Evolutionary conservation across 1,140 invertebrate species (phyloP).

Genomic region (Drosophila carrolli): DNA sequence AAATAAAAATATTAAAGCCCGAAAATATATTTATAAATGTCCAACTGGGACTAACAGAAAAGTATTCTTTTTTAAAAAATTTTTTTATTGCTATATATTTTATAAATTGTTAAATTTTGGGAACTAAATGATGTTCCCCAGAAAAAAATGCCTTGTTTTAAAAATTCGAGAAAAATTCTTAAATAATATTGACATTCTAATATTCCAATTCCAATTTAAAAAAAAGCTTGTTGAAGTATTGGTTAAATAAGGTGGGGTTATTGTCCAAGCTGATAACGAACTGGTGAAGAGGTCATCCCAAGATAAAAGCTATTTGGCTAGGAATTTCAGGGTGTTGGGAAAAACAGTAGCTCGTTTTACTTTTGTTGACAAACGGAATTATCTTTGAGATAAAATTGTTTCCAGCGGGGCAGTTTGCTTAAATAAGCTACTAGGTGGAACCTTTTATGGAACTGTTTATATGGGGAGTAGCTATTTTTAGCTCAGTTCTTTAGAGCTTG

Average conservation of each 20-base stretch:
- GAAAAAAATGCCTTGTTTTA: too few species aligned
- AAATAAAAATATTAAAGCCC: too few species aligned
- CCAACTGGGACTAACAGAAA: too few species aligned
- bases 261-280: constrained; percentile 27
- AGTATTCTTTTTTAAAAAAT: too few species aligned
- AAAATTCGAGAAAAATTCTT: too few species aligned
- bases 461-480: constrained; percentile 9
- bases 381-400: constrained; percentile 41
- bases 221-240: background rate
- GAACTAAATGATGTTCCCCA: too few species aligned
- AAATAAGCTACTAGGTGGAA: constrained; percentile 4
- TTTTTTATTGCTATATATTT: too few species aligned
- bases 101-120: too few species aligned
- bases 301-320: constrained; percentile 21
- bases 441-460: constrained; percentile 12
- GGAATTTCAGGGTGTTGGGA: background rate
- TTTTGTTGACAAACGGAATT: constrained; percentile 17
- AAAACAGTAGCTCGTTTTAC: constrained; percentile 31
- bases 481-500: too few species aligned
- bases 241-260: constrained; percentile 12
- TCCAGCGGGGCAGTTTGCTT: background rate
- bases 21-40: too few species aligned
- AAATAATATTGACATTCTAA: too few species aligned
- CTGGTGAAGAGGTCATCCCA: constrained; percentile 7
- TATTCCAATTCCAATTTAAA: too few species aligned